Evolutionary conservation across 2,797 vertebrate species (phyloP).

Genomic region (Poeciliopsis gracilis): DNA sequence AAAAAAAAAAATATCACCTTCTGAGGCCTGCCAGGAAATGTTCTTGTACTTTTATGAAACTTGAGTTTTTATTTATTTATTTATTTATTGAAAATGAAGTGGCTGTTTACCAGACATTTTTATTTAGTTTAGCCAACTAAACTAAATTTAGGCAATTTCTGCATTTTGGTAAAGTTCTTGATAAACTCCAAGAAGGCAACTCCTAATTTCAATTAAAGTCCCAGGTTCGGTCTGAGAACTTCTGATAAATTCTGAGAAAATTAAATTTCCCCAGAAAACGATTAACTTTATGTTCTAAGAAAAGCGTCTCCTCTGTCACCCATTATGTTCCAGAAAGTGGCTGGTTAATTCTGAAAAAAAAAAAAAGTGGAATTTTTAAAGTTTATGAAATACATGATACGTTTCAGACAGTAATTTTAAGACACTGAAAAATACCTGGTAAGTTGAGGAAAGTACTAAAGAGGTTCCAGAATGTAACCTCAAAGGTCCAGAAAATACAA

Average conservation of each 20-base stretch:
- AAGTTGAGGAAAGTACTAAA: background rate
- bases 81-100: too few relatives aligned
- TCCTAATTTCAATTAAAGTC: background rate
- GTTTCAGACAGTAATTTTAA: background rate
- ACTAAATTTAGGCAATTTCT: background rate
- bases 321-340: background rate
- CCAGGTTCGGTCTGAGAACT: background rate
- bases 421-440: background rate
- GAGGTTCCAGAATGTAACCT: background rate
- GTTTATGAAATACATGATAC: background rate
- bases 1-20: background rate
- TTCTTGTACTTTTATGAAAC: background rate
- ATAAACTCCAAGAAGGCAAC: background rate
- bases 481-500: background rate
- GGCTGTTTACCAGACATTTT: too few relatives aligned
- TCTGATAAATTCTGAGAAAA: background rate
- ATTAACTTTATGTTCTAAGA: background rate
- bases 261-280: background rate
- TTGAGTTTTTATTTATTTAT: background rate
- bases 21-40: background rate
- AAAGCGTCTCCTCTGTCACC: background rate
- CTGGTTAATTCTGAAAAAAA: background rate
- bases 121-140: too few relatives aligned
- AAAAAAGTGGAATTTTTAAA: too few relatives aligned
- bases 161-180: background rate